Percentiles rank a stretch among this genome's conserved stretches.
Conservation (phyloP, 1,140 invertebrate genomes). For the Halictus rubicundus region DNA sequence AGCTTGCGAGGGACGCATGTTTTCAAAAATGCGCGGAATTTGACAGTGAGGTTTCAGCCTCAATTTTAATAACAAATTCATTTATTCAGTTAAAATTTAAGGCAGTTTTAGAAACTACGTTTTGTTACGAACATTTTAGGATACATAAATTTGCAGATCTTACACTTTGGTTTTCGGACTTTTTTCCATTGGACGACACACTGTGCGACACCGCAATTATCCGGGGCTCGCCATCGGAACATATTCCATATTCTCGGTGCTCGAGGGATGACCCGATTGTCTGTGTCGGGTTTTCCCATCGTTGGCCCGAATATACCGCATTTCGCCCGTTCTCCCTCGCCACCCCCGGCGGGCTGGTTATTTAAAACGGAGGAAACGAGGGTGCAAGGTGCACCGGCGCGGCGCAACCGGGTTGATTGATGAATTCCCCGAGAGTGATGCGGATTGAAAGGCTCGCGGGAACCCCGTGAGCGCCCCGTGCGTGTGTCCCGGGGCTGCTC, state of each 20-base stretch:
- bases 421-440: background rate
- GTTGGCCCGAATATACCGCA: background rate
- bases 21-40: too few relatives aligned
- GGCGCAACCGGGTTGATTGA: background rate
- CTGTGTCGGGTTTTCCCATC: background rate
- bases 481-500: background rate
- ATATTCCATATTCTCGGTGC: background rate
- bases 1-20: too few relatives aligned
- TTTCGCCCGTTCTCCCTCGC: background rate
- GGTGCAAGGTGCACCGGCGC: background rate
- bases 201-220: background rate
- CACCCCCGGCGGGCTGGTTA: background rate
- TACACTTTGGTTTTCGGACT: too few relatives aligned
- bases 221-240: background rate
- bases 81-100: too few relatives aligned
- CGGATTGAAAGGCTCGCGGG: background rate
- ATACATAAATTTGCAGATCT: too few relatives aligned
- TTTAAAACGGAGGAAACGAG: background rate
- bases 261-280: background rate
- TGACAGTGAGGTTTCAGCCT: too few relatives aligned
- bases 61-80: too few relatives aligned
- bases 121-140: too few relatives aligned
- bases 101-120: too few relatives aligned
- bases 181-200: too few relatives aligned
- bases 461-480: too few relatives aligned